These are phyloP conservation scores for Calosoma granatense DNA, from an alignment of 1,140 invertebrate species.

Conservation along the genomic window DNA sequence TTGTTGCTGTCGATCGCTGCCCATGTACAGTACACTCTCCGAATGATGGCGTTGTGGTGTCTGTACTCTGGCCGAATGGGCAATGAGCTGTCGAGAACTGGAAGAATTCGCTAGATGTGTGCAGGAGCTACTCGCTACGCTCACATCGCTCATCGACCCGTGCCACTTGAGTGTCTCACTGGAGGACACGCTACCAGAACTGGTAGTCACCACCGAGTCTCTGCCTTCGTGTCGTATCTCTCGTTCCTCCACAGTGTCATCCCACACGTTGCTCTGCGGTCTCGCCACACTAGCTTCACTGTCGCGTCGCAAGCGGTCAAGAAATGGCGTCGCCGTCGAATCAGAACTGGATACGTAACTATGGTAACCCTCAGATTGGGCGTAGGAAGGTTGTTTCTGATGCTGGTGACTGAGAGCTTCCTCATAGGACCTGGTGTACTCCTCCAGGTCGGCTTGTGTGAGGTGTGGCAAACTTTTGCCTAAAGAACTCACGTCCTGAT, in stretches of 20 bases:
- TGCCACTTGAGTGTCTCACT: slow-evolving; percentile 77
- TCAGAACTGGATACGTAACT: slow-evolving; percentile 72
- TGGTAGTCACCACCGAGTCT: slow-evolving; percentile 58
- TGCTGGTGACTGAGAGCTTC: slow-evolving; percentile 47
- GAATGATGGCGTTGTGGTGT: slow-evolving; percentile 72
- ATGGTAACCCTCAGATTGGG: slow-evolving; percentile 72
- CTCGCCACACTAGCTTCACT: slow-evolving; percentile 47
- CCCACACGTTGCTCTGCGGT: slow-evolving; percentile 36
- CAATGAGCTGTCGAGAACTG: slow-evolving; percentile 52
- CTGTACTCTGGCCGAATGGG: slow-evolving; percentile 67
- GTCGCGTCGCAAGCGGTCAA: slow-evolving; percentile 54
- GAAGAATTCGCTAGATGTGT: slow-evolving; percentile 26
- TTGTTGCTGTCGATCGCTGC: slow-evolving; percentile 27
- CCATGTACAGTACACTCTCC: slow-evolving; percentile 65
- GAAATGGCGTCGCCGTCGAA: slow-evolving; percentile 66
- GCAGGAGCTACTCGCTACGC: slow-evolving; percentile 44
- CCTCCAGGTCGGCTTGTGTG: slow-evolving; percentile 30
- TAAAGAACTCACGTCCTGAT: slow-evolving; percentile 12
- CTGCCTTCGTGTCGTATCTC: slow-evolving; percentile 39
- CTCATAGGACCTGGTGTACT: slow-evolving; percentile 38
- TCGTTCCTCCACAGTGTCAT: slow-evolving; percentile 32
- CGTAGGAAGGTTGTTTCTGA: slow-evolving; percentile 65
- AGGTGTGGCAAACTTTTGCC: slow-evolving; percentile 16
- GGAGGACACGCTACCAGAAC: slow-evolving; percentile 59
- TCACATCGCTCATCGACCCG: slow-evolving; percentile 66